These are phyloP conservation scores for Bolinopsis microptera DNA, from an alignment of 37 sponge, comb jelly and placozoan species.

Conservation along the genomic window DNA sequence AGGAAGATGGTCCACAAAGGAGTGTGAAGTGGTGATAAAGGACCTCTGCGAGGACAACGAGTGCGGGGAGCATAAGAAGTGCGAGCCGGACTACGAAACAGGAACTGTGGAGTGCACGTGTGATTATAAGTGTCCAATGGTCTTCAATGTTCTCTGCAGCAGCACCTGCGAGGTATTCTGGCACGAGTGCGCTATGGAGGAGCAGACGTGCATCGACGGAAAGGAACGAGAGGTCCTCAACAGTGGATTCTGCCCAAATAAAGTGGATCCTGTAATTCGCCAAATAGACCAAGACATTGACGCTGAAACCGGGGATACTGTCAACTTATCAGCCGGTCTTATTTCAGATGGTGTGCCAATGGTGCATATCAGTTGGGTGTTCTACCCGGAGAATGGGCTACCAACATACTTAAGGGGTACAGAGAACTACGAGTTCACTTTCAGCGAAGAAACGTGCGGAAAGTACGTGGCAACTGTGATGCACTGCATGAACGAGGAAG, in stretches of 20 bases:
- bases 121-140: background rate
- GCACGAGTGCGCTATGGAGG: slow-evolving; percentile 12
- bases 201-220: background rate
- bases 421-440: background rate
- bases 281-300: background rate
- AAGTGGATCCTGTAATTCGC: background rate
- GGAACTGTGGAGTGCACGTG: slow-evolving; percentile 1
- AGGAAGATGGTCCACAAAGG: background rate
- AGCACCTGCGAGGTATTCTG: background rate
- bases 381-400: background rate
- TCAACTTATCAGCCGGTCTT: background rate
- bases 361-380: background rate
- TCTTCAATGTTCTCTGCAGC: background rate
- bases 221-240: background rate
- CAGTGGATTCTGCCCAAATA: background rate
- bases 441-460: background rate
- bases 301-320: background rate
- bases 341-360: background rate
- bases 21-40: slow-evolving; percentile 22
- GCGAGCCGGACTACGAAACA: slow-evolving; percentile 12
- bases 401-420: background rate
- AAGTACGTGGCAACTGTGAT: background rate
- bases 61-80: background rate
- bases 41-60: slow-evolving; percentile 45
- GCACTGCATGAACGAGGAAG: slow-evolving; percentile 4